These are phyloP conservation scores for Amaurobius ferox DNA, from an alignment of 2,888 invertebrate genomes.

Conservation along the genomic window DNA sequence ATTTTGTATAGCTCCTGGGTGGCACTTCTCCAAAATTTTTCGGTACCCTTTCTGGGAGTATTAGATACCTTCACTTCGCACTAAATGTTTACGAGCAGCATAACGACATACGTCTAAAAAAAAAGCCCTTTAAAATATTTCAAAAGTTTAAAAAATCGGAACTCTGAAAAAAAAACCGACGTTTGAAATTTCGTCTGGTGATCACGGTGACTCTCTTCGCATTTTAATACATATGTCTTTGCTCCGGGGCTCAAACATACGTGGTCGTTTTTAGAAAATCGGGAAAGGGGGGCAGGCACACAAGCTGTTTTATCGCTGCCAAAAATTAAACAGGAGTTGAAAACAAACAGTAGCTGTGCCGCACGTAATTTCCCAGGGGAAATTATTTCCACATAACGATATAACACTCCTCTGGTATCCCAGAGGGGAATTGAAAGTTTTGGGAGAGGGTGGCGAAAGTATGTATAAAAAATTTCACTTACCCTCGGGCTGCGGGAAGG, in stretches of 20 bases:
- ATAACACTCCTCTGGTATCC: conserved; percentile 60
- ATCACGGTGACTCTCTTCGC: conserved; percentile 29
- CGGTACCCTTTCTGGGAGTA: no score
- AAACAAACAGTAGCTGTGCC: conserved; percentile 55
- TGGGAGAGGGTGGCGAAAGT: neutral
- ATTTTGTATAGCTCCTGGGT: no score
- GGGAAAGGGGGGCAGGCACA: neutral
- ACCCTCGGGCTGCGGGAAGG: conserved; percentile 38
- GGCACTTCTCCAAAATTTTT: no score
- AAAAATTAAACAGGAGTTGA: conserved; percentile 67
- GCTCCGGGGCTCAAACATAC: conserved; percentile 44
- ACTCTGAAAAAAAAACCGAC: no score
- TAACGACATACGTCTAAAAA: no score
- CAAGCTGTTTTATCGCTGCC: conserved; percentile 5
- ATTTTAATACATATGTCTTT: conserved; percentile 49
- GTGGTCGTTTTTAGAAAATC: conserved; percentile 48
- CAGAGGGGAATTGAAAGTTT: neutral
- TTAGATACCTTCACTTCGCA: no score
- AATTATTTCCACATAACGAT: conserved; percentile 62
- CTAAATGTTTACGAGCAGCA: no score
- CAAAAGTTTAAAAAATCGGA: no score
- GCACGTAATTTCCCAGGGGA: conserved; percentile 67
- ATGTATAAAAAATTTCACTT: conserved; percentile 44
- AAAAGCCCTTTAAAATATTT: no score
- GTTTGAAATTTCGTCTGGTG: no score